Evolutionary conservation across 2,797 vertebrate genomes (phyloP), one percentile per base, ranked within the genome.

Genomic region (Sardinella longiceps): DNA sequence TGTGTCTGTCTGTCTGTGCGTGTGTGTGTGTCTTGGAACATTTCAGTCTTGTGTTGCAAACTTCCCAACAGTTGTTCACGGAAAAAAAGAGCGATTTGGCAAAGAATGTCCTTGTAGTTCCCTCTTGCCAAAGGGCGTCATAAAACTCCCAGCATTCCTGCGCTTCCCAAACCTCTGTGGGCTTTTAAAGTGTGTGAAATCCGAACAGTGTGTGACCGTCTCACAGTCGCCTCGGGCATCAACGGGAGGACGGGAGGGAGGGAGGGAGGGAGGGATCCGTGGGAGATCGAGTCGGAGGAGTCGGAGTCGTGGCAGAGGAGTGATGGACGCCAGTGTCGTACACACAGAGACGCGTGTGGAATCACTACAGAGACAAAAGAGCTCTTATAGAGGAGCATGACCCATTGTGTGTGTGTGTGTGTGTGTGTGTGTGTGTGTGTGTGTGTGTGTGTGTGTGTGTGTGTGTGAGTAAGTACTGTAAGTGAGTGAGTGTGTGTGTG

Each of bases 61-160:
- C 23, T n/a, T n/a, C 51, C 48, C 53, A 58, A 58, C 53, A 60
- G 51, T 53, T 53, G 28, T 30, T 25, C 60, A 63, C 60, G 11
- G n/a, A 63, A 25, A 28, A 11, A 70, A 25, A 70, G 63, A 70
- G 5, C 33, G 63, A 70, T 70, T 20, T 33, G 66, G 33, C 33
- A 74, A 74, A 74, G 66, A 77, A 77, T 77, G 70, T 10, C 66
- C 66, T 39, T 74, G 66, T 74, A 74, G 66, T 74, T 74, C 33
- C 20, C 15, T 10, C 37, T 43, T 20, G 20, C 70, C 70, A 43
- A 20, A 43, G 70, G 70, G 70, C 70, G 23, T 77, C 33, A 5
- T 77, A 43, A 77, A 60, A 77, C 1, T 6, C 20, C 33, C 9
- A 20, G 70, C 70, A 77, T 77, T 77, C 70, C 70, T 43, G 37